Percentiles rank a stretch among this genome's conserved stretches.
Conservation (phyloP, 2,888 invertebrate genomes). For the Nasonovia ribisnigri region DNA sequence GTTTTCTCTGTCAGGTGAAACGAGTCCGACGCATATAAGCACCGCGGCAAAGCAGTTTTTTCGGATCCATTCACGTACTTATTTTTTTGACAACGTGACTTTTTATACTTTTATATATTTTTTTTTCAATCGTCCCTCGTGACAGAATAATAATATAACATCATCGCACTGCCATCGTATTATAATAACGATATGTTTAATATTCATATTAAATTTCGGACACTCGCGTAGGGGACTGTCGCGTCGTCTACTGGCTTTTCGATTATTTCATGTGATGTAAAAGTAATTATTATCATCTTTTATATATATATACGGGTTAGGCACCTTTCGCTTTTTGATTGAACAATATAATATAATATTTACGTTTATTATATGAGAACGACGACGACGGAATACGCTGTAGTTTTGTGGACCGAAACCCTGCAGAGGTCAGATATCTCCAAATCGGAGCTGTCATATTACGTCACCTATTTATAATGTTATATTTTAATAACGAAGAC, state of each 20-base stretch:
- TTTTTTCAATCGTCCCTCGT: background rate
- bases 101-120: background rate
- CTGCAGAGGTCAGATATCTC: background rate
- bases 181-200: background rate
- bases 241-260: background rate
- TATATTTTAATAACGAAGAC: background rate
- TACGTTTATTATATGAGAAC: background rate
- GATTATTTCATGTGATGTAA: background rate
- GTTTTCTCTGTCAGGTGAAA: slow-evolving; percentile 7
- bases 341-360: background rate
- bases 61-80: background rate
- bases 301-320: too few species aligned
- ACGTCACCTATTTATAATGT: background rate
- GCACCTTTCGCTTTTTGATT: background rate
- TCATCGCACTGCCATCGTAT: background rate
- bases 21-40: background rate
- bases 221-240: background rate
- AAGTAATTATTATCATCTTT: background rate
- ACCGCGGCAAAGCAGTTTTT: slow-evolving; percentile 6
- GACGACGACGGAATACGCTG: background rate
- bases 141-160: background rate
- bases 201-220: background rate
- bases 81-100: background rate
- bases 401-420: background rate
- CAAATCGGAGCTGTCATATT: background rate